Evolutionary conservation across 2,113 vertebrate species (phyloP).

Genomic region (Hyaena hyaena): DNA sequence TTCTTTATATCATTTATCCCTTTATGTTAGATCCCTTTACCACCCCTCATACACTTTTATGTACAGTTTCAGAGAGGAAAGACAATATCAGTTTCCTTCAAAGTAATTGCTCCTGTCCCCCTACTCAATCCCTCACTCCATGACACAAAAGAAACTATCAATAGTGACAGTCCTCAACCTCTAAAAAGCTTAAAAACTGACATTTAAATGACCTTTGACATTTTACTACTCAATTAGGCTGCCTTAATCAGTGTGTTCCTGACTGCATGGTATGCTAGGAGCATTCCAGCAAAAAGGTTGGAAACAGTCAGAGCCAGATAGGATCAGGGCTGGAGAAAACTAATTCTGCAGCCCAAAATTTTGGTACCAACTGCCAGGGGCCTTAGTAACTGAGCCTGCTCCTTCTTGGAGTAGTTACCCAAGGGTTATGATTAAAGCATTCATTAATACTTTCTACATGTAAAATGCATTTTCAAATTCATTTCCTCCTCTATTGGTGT

Average conservation of each 20-base stretch:
- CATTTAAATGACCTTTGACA: background rate
- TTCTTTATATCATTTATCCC: background rate
- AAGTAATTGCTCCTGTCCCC: background rate
- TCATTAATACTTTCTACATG: background rate
- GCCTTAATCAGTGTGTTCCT: background rate
- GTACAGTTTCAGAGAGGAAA: constrained; percentile 1
- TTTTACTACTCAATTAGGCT: constrained; percentile 46
- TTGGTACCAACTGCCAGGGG: background rate
- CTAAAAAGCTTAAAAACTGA: background rate
- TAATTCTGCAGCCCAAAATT: background rate
- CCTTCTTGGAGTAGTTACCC: background rate
- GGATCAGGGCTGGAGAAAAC: background rate
- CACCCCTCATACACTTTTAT: background rate
- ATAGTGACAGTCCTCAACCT: background rate
- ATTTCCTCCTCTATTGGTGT: background rate
- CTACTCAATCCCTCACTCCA: background rate
- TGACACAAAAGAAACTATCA: background rate
- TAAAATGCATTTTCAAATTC: background rate
- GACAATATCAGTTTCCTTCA: background rate
- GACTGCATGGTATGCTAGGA: background rate
- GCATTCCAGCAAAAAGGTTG: background rate
- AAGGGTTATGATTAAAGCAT: background rate
- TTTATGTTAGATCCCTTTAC: background rate
- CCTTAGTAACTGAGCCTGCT: background rate
- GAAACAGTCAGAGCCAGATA: background rate